A percentile compares a stretch with the other conserved stretches of the same genome.
Evolutionary conservation across 1,140 invertebrate species (phyloP).

Genomic region (Marisa cornuarietis): DNA sequence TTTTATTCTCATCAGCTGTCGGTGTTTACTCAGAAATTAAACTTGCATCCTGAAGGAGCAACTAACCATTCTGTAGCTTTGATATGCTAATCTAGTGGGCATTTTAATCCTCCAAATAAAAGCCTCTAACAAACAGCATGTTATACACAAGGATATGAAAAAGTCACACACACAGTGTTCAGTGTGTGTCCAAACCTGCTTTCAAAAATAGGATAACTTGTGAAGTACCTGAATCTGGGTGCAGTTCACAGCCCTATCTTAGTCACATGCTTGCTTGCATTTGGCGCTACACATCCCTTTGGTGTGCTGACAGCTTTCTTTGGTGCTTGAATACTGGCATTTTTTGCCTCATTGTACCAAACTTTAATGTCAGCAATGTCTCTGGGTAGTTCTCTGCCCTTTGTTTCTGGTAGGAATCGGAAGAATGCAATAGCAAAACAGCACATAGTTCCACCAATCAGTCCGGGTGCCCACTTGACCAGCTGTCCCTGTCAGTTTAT

Average conservation of each 20-base stretch:
- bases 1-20: no score
- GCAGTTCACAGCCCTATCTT: not conserved
- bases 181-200: no score
- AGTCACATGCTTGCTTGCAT: not conserved
- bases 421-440: not conserved
- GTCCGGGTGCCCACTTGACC: constrained; percentile 1
- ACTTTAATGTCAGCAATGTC: constrained; percentile 14
- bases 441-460: constrained; percentile 6
- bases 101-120: no score
- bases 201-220: no score
- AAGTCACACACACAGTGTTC: no score
- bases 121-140: no score
- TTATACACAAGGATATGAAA: no score
- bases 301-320: not conserved
- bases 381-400: constrained; percentile 13
- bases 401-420: constrained; percentile 1
- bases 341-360: not conserved
- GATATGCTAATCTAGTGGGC: no score
- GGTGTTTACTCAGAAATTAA: no score
- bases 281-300: not conserved
- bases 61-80: no score
- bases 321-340: not conserved
- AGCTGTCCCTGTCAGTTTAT: not conserved
- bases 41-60: no score
- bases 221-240: not conserved